These are phyloP conservation scores for Marmota monax DNA, from an alignment of 2,113 vertebrate species.

Conservation along the genomic window DNA sequence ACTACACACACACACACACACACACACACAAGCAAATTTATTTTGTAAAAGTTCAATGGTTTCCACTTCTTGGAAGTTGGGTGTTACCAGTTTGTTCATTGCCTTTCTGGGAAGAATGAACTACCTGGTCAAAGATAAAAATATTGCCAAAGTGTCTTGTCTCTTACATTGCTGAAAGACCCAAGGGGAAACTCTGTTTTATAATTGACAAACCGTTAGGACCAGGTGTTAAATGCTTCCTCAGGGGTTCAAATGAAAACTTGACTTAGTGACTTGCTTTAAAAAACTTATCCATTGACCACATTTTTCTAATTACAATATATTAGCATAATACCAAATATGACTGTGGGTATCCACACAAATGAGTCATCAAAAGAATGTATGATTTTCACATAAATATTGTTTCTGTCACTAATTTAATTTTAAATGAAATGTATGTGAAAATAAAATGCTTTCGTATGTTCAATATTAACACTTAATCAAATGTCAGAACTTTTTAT, in stretches of 20 bases:
- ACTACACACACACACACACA: neutral
- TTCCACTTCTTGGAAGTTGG: conserved; percentile 56
- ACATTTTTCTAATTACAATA: conserved; percentile 40
- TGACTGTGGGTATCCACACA: neutral
- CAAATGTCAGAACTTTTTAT: neutral
- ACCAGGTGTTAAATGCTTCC: neutral
- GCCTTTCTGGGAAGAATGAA: conserved; percentile 10
- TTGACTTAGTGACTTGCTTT: neutral
- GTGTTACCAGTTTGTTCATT: conserved; percentile 19
- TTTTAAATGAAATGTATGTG: neutral
- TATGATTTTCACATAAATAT: neutral
- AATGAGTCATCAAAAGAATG: neutral
- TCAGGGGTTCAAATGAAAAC: conserved; percentile 33
- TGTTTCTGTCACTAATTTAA: conserved; percentile 14
- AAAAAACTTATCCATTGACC: neutral
- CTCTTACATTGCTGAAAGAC: neutral
- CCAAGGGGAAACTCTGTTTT: neutral
- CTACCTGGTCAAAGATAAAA: neutral
- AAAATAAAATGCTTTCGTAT: conserved; percentile 34
- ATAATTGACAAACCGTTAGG: neutral
- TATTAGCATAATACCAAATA: neutral
- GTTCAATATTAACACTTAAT: neutral
- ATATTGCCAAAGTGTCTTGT: neutral
- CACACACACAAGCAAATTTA: neutral
- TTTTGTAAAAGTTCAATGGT: neutral